Base-by-base conservation (phyloP, 1,140 invertebrate species). In the Ceratosolen solmsi region DNA sequence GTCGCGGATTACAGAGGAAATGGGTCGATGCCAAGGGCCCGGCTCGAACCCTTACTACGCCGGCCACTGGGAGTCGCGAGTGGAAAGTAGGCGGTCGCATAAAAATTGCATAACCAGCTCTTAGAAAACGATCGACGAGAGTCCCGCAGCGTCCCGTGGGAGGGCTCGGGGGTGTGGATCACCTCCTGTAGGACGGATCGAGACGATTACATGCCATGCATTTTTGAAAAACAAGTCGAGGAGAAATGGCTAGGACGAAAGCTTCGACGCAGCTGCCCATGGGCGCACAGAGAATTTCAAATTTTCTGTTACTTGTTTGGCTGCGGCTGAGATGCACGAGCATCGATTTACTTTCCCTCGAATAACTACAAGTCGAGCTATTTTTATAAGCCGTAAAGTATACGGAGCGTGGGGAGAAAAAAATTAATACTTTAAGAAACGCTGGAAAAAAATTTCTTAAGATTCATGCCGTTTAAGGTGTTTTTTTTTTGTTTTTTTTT, bases 31-130 rank as follows among this genome's bases (percentile, higher is more conserved):
- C 1, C 17, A 27, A 63, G 17, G 17, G 60, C 27, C 25, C 8
- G 20, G 22, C 15, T 33, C n/a, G 13, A 68, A n/a, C 63, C 33
- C 63, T 38, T 68, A 36, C 20, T 20, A 36, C 7, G 1, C 33
- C 3, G 4, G 4, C 17, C 22, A n/a, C 15, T 27, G 20, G 33
- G 36, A 68, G 11, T 38, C 20, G 51, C 8, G 51, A 17, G 30
- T n/a, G 1, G 20, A n/a, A 13, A 30, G 22, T 0, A 11, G 49
- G 30, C 70, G 54, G 17, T 9, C 41, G 49, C 89, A 91, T 92
- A 86, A 92, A 92, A 91, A 85, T 91, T 92, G 88, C 89, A 92
- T 89, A 87, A 87, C 86, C 85, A 86, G 87, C 90, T 90, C 89
- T 91, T 91, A 90, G 86, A 84, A 90, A 91, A 89, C 90, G 90